These are phyloP conservation scores for Orussus abietinus DNA, from an alignment of 1,140 invertebrate genomes.

Conservation along the genomic window DNA sequence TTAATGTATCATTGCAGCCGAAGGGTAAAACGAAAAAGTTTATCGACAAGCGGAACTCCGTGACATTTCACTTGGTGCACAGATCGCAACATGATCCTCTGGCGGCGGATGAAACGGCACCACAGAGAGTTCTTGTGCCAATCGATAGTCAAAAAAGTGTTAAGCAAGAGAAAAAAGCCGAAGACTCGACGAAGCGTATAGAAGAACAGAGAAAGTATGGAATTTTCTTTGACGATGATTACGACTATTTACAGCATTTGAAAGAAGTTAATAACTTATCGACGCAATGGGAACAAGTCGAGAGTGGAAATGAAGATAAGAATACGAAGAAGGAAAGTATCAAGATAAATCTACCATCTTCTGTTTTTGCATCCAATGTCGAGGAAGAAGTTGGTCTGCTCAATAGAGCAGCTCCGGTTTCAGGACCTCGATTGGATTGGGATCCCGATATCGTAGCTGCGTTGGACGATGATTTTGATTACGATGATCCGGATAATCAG, in stretches of 20 bases:
- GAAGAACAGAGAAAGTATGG: conserved; percentile 87
- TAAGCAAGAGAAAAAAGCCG: conserved; percentile 22
- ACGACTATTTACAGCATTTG: conserved; percentile 93
- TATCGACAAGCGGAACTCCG: conserved; percentile 87
- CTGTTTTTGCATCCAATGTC: conserved; percentile 85
- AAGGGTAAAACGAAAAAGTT: conserved; percentile 75
- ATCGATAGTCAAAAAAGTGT: conserved; percentile 37
- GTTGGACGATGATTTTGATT: conserved; percentile 89
- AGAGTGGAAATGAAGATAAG: conserved; percentile 30
- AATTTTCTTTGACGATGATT: conserved; percentile 95
- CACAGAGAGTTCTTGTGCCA: conserved; percentile 78
- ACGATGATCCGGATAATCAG: conserved; percentile 74
- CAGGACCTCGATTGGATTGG: conserved; percentile 73
- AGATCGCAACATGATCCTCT: conserved; percentile 91
- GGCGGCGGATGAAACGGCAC: conserved; percentile 80
- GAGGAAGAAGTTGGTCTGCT: conserved; percentile 86
- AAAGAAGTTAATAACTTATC: conserved; percentile 61
- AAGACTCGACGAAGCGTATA: conserved; percentile 56
- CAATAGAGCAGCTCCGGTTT: conserved; percentile 78
- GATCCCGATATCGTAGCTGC: conserved; percentile 93
- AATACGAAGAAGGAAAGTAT: conserved; percentile 23
- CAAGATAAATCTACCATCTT: conserved; percentile 75
- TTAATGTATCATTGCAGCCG: no score
- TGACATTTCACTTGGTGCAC: conserved; percentile 89
- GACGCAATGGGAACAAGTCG: conserved; percentile 38